Conservation (phyloP, 1,140 invertebrate genomes). For the Hyphantria cunea region DNA sequence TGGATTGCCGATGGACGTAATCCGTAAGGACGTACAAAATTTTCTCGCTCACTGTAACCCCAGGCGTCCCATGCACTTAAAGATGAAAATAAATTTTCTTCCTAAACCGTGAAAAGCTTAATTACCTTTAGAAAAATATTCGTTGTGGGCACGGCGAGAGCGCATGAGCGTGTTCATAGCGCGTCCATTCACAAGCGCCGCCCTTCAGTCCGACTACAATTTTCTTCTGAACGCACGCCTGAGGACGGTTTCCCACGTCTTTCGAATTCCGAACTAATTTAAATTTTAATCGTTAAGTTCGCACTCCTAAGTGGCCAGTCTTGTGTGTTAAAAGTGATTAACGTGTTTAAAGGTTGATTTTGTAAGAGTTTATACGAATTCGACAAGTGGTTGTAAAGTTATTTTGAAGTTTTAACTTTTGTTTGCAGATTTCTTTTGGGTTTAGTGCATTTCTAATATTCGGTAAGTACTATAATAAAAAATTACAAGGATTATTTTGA, state of each 20-base stretch:
- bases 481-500: neutral
- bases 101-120: conserved; percentile 40
- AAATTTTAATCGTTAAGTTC: conserved; percentile 39
- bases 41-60: conserved; percentile 21
- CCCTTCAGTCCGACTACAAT: conserved; percentile 65
- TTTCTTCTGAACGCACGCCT: conserved; percentile 50
- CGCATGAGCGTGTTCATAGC: conserved; percentile 57
- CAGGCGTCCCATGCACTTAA: conserved; percentile 34
- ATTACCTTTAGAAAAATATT: conserved; percentile 41
- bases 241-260: conserved; percentile 45
- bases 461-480: conserved; percentile 15
- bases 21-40: conserved; percentile 10
- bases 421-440: conserved; percentile 13
- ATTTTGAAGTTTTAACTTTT: conserved; percentile 26
- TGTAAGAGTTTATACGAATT: conserved; percentile 12
- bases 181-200: conserved; percentile 51
- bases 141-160: conserved; percentile 37
- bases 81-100: conserved; percentile 39
- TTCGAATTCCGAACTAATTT: conserved; percentile 60
- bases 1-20: neutral
- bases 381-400: conserved; percentile 10
- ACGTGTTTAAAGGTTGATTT: conserved; percentile 23
- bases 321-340: conserved; percentile 12
- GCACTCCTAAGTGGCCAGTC: conserved; percentile 24
- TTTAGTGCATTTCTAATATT: conserved; percentile 1